phyloP scores from a whole-genome alignment of 2,888 invertebrate genomes.

The Trileptium ribeirensis region DNA sequence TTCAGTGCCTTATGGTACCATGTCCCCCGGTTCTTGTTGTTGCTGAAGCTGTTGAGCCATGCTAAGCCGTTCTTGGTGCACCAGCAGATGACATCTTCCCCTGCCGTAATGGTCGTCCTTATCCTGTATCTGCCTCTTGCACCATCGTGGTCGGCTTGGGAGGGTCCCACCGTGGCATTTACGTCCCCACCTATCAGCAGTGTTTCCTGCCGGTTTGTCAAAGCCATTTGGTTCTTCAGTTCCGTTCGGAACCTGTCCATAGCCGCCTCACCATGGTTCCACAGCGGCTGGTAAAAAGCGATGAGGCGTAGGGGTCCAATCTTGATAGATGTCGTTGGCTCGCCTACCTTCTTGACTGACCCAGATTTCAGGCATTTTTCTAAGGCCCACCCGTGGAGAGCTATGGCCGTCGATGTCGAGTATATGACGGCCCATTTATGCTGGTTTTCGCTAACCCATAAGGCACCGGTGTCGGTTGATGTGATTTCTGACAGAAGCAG shows the following conservation, averaged over 20 bases:
- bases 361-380: background rate
- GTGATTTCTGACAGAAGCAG: background rate
- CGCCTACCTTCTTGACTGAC: background rate
- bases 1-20: background rate
- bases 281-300: background rate
- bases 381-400: background rate
- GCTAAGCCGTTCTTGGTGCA: background rate
- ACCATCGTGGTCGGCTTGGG: background rate
- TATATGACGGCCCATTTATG: background rate
- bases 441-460: background rate
- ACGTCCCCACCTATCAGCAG: slow-evolving; percentile 1
- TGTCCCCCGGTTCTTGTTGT: background rate
- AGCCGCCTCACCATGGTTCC: background rate
- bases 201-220: background rate
- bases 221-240: background rate
- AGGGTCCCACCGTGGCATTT: background rate
- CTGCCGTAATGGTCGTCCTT: background rate
- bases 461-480: background rate
- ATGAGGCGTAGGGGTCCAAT: background rate
- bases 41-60: no score
- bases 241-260: slow-evolving; percentile 1
- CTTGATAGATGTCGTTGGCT: background rate
- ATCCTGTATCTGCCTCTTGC: background rate
- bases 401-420: background rate
- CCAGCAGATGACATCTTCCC: background rate